Evolutionary conservation across 2,888 invertebrate genomes (phyloP).

Genomic region (Lapara coniferarum): DNA sequence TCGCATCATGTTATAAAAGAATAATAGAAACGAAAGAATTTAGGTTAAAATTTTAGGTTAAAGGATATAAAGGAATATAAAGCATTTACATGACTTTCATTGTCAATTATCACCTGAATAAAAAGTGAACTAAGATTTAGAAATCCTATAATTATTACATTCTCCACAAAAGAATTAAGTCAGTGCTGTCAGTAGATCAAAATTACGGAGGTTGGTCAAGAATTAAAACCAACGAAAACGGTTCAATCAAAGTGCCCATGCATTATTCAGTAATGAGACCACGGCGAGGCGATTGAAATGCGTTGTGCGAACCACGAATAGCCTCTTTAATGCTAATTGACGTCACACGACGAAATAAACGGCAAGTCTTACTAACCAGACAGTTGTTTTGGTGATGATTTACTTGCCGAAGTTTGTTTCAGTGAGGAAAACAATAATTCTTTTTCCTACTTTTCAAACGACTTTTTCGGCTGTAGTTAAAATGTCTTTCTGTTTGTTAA

Average conservation of each 20-base stretch:
- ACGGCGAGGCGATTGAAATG: constrained; percentile 23
- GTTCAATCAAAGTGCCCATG: constrained; percentile 21
- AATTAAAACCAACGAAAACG: constrained; percentile 23
- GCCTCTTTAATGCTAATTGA: constrained; percentile 27
- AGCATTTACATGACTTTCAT: no score
- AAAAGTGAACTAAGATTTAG: no score
- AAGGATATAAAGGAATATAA: no score
- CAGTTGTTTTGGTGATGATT: constrained; percentile 7
- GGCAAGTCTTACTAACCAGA: constrained; percentile 4
- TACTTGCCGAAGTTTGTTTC: not conserved
- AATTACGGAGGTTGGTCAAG: constrained; percentile 13
- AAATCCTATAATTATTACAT: no score
- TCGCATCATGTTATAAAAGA: no score
- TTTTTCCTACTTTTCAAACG: not conserved
- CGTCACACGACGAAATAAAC: constrained; percentile 15
- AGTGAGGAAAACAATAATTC: not conserved
- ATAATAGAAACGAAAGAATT: no score
- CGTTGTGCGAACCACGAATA: constrained; percentile 9
- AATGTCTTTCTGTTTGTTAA: no score
- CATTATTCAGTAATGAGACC: constrained; percentile 21
- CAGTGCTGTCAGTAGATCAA: not conserved
- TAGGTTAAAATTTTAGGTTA: no score
- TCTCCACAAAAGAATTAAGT: not conserved
- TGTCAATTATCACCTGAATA: no score
- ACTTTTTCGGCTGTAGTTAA: no score